Evolutionary conservation across 2,888 invertebrate genomes (phyloP).

Genomic region (Tenthredo scrophulariae): DNA sequence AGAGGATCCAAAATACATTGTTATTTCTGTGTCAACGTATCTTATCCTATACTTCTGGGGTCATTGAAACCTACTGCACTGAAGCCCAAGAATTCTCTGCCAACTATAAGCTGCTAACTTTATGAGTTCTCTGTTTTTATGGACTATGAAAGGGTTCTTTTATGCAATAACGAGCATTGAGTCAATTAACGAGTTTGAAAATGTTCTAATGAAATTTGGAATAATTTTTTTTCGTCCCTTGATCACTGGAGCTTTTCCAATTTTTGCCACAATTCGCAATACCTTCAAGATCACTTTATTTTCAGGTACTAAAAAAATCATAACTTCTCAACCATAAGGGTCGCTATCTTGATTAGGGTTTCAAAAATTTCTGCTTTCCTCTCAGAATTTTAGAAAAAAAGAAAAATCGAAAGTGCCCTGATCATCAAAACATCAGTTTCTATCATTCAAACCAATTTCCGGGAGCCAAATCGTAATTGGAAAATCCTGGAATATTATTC

Average conservation of each 20-base stretch:
- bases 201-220: neutral
- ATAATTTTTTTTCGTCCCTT: neutral
- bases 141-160: constrained; percentile 36
- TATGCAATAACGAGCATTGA: neutral
- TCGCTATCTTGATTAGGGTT: too few species aligned
- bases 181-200: neutral
- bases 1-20: neutral
- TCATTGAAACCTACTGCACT: constrained; percentile 41
- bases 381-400: too few species aligned
- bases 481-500: too few species aligned
- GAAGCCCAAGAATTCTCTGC: constrained; percentile 39
- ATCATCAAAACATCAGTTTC: too few species aligned
- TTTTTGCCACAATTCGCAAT: neutral
- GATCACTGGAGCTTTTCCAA: neutral
- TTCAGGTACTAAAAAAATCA: too few species aligned
- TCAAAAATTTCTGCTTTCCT: too few species aligned
- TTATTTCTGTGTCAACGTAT: constrained; percentile 24
- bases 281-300: neutral
- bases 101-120: constrained; percentile 24
- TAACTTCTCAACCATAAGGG: too few species aligned
- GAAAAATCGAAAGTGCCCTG: too few species aligned
- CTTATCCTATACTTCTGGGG: constrained; percentile 5
- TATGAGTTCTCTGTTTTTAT: neutral
- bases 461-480: too few species aligned
- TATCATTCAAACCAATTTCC: too few species aligned